Base-by-base conservation (phyloP, 64 coral and sea anemone genomes). In the Hydrozoanthus tunicans region DNA sequence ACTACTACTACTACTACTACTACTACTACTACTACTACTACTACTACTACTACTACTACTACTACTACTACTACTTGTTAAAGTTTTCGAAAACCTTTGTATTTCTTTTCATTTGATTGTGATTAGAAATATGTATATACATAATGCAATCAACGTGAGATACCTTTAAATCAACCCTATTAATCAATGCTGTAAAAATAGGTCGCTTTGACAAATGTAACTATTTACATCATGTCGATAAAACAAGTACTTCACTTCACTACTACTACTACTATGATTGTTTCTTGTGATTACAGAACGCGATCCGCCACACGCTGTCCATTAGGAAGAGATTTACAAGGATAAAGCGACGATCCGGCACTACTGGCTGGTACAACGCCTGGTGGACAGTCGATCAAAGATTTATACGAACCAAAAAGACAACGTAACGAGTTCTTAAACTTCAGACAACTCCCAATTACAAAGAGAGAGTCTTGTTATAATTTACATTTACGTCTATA, bases 351-450 rank as follows among this genome's bases (percentile, higher is more conserved):
- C 7, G 53, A 20, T 72, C 83, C 3, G 83, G 83, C 24, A n/a
- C 83, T 13, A 86, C 83, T 0, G 83, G 83, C 9, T 86, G 83
- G 83, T 86, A 86, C 24, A 86, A 70, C 15, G 66, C 83, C 2
- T 86, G 83, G 83, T 86, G 83, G 83, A 86, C 83, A 23, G 64
- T 86, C 25, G 83, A 86, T 86, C 83, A 53, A 86, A 15, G 15
- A 20, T 86, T 86, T 25, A 69, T 86, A 57, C 65, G 53, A 0
- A 66, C 12, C 53, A 27, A 86, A n/a, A 86, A 71, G 58, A 72
- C 8, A 0, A 70, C 56, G 3, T 56, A 70, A 24, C 72, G 58
- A 86, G 11, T 84, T 81, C 25, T 76, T 76, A 11, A 12, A 52
- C 27, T 14, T 14, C 6, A 51, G 53, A 52, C 3, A 10, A 12